Evolutionary conservation across 2,888 invertebrate species (phyloP), one percentile per base, ranked within the genome.

Genomic region (Heliconius cydno): DNA sequence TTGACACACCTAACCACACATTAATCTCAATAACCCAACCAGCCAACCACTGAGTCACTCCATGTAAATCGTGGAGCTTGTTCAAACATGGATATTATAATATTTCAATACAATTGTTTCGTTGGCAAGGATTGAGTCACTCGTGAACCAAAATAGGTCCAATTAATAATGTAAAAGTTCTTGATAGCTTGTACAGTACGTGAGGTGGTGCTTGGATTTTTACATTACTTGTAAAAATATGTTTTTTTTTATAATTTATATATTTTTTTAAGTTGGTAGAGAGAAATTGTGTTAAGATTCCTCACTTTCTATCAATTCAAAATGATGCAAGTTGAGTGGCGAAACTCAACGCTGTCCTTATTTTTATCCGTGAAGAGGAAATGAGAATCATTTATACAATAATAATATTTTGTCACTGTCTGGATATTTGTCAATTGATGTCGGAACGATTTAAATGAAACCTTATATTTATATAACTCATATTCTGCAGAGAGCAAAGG

Each of bases 1-100:
- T 81, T 81, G 81, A 81, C 79, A 77, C 81, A 79, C 81, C 81
- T 78, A 82, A 82, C 79, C 57, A 73, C 79, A 78, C 91, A 92
- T 92, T 91, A 88, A 92, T 92, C 92, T 91, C 89, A 91, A 92
- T 92, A 91, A 87, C 89, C 87, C 87, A 86, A 84, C 60, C 60
- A 60, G 60, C n/a, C 60, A 12, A 60, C 82, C 82, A 85, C 86
- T 88, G 90, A 91, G 83, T 90, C 89, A 89, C 72, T 28, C 52
- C 68, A 74, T 77, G 67, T 60, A 60, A 73, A 73, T 73, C 25
- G 60, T 73, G 70, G 46, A 41, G 63, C 71, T 72, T 60, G 63
- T 57, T 71, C 63, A 72, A 77, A 77, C 71, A 63, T 77, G 71
- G n/a, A 63, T 71, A 77, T 38, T 79, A 75, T 66, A 65, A 78